Evolutionary conservation across 2,797 vertebrate species (phyloP).

Genomic region (Arctocebus calabarensis): DNA sequence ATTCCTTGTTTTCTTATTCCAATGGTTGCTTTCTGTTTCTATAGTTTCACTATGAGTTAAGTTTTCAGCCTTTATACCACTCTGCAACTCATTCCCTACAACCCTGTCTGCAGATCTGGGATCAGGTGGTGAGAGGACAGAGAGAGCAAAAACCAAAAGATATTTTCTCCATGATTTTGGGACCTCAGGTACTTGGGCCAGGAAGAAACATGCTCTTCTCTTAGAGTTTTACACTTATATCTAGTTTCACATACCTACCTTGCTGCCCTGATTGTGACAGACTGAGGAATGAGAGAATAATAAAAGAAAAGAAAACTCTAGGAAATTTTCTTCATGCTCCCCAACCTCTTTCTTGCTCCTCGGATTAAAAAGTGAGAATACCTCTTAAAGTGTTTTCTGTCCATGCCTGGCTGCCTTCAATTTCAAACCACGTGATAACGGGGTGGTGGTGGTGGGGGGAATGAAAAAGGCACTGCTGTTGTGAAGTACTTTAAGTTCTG

Average conservation of each 20-base stretch:
- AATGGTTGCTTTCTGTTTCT: not conserved
- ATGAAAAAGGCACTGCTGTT: not conserved
- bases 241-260: no score
- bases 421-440: not conserved
- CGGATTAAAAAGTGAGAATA: not conserved
- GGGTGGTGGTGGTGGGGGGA: no score
- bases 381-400: not conserved
- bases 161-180: no score
- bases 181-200: not conserved
- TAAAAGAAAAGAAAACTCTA: not conserved
- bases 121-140: not conserved
- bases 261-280: not conserved
- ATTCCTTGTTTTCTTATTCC: not conserved
- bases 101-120: not conserved
- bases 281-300: not conserved
- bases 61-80: not conserved
- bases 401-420: not conserved
- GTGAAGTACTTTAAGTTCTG: not conserved
- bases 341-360: not conserved
- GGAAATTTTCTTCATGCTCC: not conserved
- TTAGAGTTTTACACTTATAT: not conserved
- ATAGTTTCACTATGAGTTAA: not conserved
- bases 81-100: not conserved
- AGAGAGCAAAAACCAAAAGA: not conserved
- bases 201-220: not conserved